phyloP scores from a whole-genome alignment of 2,113 vertebrate genomes.

The Heliornis fulica region DNA sequence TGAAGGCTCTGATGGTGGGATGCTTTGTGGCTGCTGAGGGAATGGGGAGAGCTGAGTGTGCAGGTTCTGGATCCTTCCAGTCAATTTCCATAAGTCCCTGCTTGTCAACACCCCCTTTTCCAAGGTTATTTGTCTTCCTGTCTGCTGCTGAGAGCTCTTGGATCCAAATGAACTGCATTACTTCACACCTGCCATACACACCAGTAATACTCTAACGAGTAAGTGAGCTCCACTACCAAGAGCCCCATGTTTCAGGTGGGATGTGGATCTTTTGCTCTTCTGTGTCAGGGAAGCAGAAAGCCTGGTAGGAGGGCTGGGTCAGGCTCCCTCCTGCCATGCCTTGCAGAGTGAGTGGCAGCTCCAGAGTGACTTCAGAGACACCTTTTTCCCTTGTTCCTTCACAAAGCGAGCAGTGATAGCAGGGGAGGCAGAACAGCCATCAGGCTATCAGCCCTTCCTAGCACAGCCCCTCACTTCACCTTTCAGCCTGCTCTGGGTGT shows the following conservation, averaged over 20 bases:
- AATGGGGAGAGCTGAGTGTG: not conserved
- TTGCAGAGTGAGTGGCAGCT: not conserved
- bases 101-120: constrained; percentile 33
- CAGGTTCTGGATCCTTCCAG: not conserved
- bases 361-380: not conserved
- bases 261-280: not conserved
- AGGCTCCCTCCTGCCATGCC: not conserved
- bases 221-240: not conserved
- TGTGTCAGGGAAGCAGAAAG: not conserved
- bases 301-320: not conserved
- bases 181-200: constrained; percentile 12
- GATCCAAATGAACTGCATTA: not conserved
- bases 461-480: accelerated
- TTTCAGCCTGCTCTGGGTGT: not conserved
- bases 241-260: not conserved
- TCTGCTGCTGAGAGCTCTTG: constrained; percentile 41
- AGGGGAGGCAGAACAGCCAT: not conserved
- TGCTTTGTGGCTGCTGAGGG: not conserved
- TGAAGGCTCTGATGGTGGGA: not conserved
- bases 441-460: accelerated
- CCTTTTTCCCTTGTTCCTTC: not conserved
- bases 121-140: constrained; percentile 26
- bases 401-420: not conserved
- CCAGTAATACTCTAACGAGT: not conserved
- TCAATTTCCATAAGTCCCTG: not conserved